Percentiles rank a stretch among this genome's conserved stretches.
Evolutionary conservation across 1,140 invertebrate genomes (phyloP).

Genomic region (Muscidifurax raptorellus): DNA sequence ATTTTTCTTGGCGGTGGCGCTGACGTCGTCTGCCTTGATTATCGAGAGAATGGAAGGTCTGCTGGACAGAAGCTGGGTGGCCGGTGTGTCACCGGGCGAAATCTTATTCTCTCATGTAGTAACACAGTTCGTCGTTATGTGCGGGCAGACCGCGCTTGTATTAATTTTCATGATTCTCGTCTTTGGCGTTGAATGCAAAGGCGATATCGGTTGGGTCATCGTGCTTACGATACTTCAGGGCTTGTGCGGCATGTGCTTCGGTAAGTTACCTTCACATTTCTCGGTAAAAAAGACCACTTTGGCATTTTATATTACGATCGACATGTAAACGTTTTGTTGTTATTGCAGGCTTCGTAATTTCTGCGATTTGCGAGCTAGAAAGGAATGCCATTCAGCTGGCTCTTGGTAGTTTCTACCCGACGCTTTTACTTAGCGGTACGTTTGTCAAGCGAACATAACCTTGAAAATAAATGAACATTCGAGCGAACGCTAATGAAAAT

Average conservation of each 20-base stretch:
- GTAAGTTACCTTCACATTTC: constrained; percentile 65
- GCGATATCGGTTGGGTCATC: constrained; percentile 89
- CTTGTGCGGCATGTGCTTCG: constrained; percentile 95
- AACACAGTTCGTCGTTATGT: constrained; percentile 95
- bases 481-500: not conserved
- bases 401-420: constrained; percentile 95
- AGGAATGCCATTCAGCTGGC: constrained; percentile 95
- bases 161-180: constrained; percentile 93
- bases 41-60: constrained; percentile 92
- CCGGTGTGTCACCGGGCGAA: constrained; percentile 91
- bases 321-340: not conserved
- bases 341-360: constrained; percentile 88
- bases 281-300: no score
- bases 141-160: constrained; percentile 91
- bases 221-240: constrained; percentile 90
- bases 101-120: constrained; percentile 94
- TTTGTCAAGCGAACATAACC: constrained; percentile 45
- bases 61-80: constrained; percentile 92
- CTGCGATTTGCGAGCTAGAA: constrained; percentile 93
- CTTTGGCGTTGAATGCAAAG: constrained; percentile 90
- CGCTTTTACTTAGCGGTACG: constrained; percentile 87
- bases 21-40: constrained; percentile 93
- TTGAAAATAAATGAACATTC: not conserved
- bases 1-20: constrained; percentile 94
- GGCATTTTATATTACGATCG: no score